Percentiles rank a stretch among this genome's conserved stretches.
Conservation (phyloP, 2,888 invertebrate species). For the Drosophila quinaria region DNA sequence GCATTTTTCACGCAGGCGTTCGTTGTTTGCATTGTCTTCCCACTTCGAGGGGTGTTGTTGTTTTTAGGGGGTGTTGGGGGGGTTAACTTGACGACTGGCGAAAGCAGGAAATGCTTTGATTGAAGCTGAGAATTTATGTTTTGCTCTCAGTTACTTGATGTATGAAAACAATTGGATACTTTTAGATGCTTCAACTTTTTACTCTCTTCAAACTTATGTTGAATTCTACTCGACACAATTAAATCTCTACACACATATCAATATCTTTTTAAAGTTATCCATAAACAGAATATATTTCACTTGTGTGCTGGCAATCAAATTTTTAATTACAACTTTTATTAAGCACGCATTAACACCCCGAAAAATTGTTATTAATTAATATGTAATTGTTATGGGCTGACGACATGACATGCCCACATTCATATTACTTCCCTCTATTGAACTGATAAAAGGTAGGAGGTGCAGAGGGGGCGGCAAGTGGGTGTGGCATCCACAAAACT, state of each 20-base stretch:
- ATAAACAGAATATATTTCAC: constrained; percentile 39
- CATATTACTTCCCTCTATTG: constrained; percentile 18
- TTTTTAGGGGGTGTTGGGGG: constrained; percentile 2
- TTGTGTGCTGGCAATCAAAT: constrained; percentile 48
- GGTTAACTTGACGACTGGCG: constrained; percentile 33
- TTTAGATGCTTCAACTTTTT: neutral
- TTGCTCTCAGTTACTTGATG: constrained; percentile 30
- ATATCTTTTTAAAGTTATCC: constrained; percentile 1
- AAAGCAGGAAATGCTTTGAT: constrained; percentile 73
- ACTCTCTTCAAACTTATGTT: neutral
- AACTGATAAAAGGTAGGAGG: neutral
- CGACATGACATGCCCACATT: constrained; percentile 61
- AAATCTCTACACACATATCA: constrained; percentile 23
- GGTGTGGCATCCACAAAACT: constrained; percentile 25
- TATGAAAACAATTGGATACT: constrained; percentile 15
- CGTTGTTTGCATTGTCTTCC: constrained; percentile 71
- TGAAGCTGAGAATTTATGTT: constrained; percentile 56
- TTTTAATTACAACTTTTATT: constrained; percentile 55
- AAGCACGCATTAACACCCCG: constrained; percentile 65
- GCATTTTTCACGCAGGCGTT: constrained; percentile 85
- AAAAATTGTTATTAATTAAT: constrained; percentile 80
- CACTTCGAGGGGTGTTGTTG: neutral
- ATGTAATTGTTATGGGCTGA: constrained; percentile 75
- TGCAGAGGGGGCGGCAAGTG: neutral
- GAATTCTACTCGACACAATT: neutral